Conservation (phyloP, 2,797 vertebrate genomes). For the Percopsis omiscomaycus region DNA sequence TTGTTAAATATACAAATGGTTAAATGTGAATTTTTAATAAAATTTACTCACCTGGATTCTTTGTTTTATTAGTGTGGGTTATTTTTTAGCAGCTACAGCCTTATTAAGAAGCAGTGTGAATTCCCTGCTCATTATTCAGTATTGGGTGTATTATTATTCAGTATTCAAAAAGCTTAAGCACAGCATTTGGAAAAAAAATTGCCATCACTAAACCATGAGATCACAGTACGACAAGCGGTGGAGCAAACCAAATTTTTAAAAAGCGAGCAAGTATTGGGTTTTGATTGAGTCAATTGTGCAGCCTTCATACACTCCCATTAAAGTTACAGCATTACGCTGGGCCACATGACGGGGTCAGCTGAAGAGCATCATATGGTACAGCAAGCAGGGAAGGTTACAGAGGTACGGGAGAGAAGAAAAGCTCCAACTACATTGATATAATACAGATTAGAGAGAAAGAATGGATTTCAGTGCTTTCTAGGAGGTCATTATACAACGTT, state of each 20-base stretch:
- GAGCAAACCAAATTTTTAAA: constrained; percentile 55
- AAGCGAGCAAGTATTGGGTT: constrained; percentile 54
- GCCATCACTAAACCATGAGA: constrained; percentile 46
- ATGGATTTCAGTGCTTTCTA: constrained; percentile 4
- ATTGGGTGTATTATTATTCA: constrained; percentile 33
- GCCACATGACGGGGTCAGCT: constrained; percentile 42
- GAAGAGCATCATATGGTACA: constrained; percentile 40
- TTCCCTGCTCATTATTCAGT: constrained; percentile 58
- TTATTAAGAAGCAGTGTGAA: constrained; percentile 66
- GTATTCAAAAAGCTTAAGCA: constrained; percentile 54
- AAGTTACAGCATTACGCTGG: constrained; percentile 27
- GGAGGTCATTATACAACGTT: background rate
- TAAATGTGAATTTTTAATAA: constrained; percentile 29
- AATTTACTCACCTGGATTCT: constrained; percentile 70
- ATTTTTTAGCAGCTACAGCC: constrained; percentile 63
- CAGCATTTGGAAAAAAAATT: constrained; percentile 46
- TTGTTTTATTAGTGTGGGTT: constrained; percentile 59
- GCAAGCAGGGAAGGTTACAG: constrained; percentile 28
- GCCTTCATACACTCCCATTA: constrained; percentile 11
- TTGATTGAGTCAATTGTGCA: constrained; percentile 36
- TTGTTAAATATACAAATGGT: constrained; percentile 21
- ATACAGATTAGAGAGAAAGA: constrained; percentile 26
- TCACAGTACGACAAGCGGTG: constrained; percentile 43
- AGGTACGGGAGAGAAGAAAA: constrained; percentile 10
- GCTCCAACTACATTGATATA: constrained; percentile 27